These are phyloP conservation scores for Smithornis capensis DNA, from an alignment of 2,113 vertebrate genomes.

Conservation along the genomic window DNA sequence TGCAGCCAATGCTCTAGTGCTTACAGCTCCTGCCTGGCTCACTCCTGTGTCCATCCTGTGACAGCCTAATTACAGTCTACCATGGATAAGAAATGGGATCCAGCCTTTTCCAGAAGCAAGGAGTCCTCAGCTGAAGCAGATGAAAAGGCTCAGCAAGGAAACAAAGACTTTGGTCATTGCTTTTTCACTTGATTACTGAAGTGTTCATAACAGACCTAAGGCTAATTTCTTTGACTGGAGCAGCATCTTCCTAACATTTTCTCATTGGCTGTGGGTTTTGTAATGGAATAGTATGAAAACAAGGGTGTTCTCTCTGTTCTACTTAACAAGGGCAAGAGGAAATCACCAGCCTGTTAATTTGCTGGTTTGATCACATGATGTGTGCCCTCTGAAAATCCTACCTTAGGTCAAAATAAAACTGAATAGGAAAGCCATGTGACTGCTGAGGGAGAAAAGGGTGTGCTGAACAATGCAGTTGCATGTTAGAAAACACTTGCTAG, in stretches of 20 bases:
- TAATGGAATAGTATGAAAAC: neutral
- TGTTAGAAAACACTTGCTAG: neutral
- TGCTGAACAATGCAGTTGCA: neutral
- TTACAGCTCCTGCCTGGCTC: neutral
- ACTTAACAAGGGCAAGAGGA: neutral
- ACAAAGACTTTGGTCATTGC: neutral
- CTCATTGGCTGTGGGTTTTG: neutral
- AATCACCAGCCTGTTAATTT: neutral
- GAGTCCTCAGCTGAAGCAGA: neutral
- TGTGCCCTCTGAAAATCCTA: neutral
- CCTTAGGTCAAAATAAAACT: conserved; percentile 2
- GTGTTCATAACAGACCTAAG: neutral
- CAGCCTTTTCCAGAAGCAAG: neutral
- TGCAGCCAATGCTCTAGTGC: neutral
- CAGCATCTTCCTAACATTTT: neutral
- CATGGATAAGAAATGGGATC: neutral
- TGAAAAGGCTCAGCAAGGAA: neutral
- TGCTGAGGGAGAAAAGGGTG: neutral
- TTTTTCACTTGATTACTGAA: neutral
- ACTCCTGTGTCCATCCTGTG: accelerated
- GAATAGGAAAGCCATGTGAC: neutral
- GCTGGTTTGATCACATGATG: neutral
- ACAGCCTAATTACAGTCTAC: neutral
- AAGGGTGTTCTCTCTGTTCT: neutral
- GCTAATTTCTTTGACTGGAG: neutral